phyloP scores from a whole-genome alignment of 2,888 invertebrate genomes.

The Rotaria sp. region DNA sequence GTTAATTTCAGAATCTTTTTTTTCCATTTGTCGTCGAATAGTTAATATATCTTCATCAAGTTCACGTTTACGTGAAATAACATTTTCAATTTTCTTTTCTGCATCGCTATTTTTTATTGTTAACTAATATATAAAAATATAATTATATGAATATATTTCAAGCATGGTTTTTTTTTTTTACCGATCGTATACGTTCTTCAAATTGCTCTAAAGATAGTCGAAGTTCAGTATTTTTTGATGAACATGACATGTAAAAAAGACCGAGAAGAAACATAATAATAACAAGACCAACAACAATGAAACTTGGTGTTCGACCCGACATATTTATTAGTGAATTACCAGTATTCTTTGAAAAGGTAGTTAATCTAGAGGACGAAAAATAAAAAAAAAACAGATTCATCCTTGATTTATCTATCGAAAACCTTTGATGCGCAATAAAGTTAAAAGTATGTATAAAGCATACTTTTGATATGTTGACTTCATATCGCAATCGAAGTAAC shows the following conservation, averaged over 20 bases:
- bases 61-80: not conserved
- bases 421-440: too few species aligned
- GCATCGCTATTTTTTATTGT: not conserved
- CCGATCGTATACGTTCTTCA: constrained; percentile 5
- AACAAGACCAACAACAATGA: not conserved
- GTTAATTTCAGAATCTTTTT: not conserved
- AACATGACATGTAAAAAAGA: not conserved
- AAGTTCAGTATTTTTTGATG: not conserved
- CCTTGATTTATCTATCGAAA: too few species aligned
- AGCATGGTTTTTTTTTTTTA: not conserved
- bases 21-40: not conserved
- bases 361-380: too few species aligned
- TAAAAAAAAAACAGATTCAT: too few species aligned
- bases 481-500: not conserved
- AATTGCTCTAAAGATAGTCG: not conserved
- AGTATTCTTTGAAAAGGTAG: not conserved
- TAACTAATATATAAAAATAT: not conserved
- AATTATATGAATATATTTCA: too few species aligned
- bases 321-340: not conserved
- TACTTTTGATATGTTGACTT: not conserved
- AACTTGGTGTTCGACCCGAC: not conserved
- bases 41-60: not conserved
- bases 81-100: not conserved
- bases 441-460: too few species aligned
- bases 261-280: not conserved